These are phyloP conservation scores for Myopa tessellatipennis DNA, from an alignment of 2,888 invertebrate genomes.

Conservation along the genomic window DNA sequence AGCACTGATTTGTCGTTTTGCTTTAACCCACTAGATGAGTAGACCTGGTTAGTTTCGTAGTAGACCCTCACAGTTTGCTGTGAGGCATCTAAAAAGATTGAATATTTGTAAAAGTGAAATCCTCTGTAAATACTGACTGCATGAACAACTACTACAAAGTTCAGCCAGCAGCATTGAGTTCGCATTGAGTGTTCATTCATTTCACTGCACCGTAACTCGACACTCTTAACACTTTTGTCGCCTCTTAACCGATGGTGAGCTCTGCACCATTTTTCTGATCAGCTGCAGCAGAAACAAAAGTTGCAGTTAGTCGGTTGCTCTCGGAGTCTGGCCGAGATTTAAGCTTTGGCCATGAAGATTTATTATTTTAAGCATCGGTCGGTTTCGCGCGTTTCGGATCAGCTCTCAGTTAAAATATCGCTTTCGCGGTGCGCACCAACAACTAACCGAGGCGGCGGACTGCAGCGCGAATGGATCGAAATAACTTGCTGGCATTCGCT, in stretches of 20 bases:
- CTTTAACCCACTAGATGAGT: too few species aligned
- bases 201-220: neutral
- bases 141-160: neutral
- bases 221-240: conserved; percentile 18
- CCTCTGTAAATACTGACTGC: neutral
- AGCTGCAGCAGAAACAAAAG: neutral
- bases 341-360: conserved; percentile 19
- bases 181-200: neutral
- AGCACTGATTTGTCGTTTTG: too few species aligned
- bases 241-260: neutral
- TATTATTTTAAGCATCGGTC: conserved; percentile 18
- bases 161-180: neutral
- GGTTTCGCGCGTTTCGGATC: conserved; percentile 5
- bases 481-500: conserved; percentile 1
- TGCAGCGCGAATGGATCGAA: neutral
- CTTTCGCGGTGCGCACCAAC: neutral
- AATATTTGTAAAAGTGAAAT: conserved; percentile 12
- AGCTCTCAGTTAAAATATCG: conserved; percentile 9
- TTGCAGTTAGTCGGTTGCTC: neutral
- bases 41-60: too few species aligned
- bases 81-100: neutral
- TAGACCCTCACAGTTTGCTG: neutral
- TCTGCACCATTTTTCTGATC: conserved; percentile 9
- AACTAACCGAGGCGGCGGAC: neutral
- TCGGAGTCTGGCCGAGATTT: conserved; percentile 8